Conservation (phyloP, 2,797 vertebrate genomes). For the Argyrosomus regius region DNA sequence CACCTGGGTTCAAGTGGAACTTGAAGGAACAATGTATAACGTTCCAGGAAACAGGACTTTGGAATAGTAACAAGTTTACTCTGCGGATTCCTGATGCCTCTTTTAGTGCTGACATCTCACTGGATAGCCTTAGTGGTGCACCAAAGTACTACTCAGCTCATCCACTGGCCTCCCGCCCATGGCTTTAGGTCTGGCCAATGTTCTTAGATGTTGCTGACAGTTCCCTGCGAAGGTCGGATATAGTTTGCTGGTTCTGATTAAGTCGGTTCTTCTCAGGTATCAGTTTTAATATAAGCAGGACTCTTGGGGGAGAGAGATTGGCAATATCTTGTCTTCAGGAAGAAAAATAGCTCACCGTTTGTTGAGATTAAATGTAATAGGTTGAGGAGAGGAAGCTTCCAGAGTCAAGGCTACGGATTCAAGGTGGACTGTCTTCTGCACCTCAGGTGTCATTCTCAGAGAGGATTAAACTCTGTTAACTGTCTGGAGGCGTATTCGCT, state of each 20-base stretch:
- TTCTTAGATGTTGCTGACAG: slow-evolving; percentile 55
- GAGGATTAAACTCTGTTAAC: slow-evolving; percentile 62
- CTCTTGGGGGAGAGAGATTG: slow-evolving; percentile 68
- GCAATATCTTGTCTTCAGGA: slow-evolving; percentile 75
- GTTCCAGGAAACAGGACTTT: slow-evolving; percentile 20
- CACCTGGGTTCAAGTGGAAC: slow-evolving; percentile 20
- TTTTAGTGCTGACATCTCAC: slow-evolving; percentile 51
- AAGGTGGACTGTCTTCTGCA: slow-evolving; percentile 50
- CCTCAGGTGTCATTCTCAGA: slow-evolving; percentile 57
- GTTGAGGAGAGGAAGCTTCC: slow-evolving; percentile 52
- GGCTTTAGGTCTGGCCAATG: slow-evolving; percentile 30
- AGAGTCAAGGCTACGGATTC: slow-evolving; percentile 61
- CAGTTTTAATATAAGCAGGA: slow-evolving; percentile 71
- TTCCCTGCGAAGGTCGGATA: slow-evolving; percentile 48
- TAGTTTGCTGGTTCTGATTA: slow-evolving; percentile 67
- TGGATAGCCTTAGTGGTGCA: slow-evolving; percentile 20
- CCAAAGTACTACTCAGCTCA: slow-evolving; percentile 35
- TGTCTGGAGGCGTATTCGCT: slow-evolving; percentile 35
- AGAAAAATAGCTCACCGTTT: slow-evolving; percentile 69
- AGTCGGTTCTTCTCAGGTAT: slow-evolving; percentile 67
- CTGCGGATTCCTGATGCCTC: slow-evolving; percentile 25
- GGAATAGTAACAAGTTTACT: slow-evolving; percentile 10
- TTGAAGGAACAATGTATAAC: slow-evolving; percentile 4
- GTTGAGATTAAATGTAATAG: slow-evolving; percentile 76
- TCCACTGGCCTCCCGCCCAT: slow-evolving; percentile 35